A percentile compares a stretch with the other conserved stretches of the same genome.
Conservation (phyloP, 1,140 invertebrate species). For the Macrobrachium nipponense region DNA sequence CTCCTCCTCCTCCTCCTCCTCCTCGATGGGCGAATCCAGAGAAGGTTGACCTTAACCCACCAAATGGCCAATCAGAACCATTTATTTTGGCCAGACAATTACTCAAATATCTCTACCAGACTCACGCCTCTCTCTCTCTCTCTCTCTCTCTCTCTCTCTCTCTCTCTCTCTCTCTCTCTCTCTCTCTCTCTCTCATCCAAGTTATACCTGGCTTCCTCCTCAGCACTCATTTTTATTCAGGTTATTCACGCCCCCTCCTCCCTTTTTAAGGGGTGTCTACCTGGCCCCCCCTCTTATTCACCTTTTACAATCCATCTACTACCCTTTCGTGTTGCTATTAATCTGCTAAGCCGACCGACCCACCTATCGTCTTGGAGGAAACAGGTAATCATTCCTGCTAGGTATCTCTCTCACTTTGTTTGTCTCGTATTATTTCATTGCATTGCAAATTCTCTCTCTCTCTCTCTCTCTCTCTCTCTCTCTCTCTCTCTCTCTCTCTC, state of each 20-base stretch:
- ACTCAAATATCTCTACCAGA: neutral
- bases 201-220: neutral
- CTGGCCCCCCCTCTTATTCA: conserved; percentile 2
- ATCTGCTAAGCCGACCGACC: neutral
- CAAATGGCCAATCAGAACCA: no score
- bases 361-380: no score
- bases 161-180: conserved; percentile 26
- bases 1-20: no score
- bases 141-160: conserved; percentile 30
- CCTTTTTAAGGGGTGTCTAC: neutral
- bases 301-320: conserved; percentile 6
- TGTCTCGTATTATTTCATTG: conserved; percentile 21
- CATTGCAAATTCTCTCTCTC: neutral
- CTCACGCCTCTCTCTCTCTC: conserved; percentile 15
- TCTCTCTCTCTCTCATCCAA: neutral
- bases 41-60: no score
- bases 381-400: no score
- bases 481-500: no score
- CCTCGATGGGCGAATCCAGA: no score
- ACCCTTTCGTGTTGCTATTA: neutral
- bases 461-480: no score
- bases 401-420: neutral
- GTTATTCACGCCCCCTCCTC: neutral
- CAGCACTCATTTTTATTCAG: neutral
- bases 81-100: conserved; percentile 1